Conservation (phyloP, 2,888 invertebrate species). For the Sussaba pulchella region DNA sequence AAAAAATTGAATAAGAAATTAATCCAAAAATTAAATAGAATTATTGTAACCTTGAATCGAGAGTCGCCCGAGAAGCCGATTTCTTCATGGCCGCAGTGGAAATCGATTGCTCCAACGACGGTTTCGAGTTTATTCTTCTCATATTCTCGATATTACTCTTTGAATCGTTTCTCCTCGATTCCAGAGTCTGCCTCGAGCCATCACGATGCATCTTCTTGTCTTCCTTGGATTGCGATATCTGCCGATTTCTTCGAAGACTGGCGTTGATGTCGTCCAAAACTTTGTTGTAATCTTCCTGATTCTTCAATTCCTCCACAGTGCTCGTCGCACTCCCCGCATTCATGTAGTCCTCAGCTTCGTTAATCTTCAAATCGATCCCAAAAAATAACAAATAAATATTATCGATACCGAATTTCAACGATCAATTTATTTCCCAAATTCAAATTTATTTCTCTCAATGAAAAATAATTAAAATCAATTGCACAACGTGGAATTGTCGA, state of each 20-base stretch:
- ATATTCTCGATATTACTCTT: slow-evolving; percentile 69
- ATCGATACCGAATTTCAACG: not conserved
- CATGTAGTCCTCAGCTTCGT: slow-evolving; percentile 66
- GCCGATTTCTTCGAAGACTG: slow-evolving; percentile 71
- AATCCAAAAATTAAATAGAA: no score
- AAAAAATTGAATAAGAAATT: not conserved
- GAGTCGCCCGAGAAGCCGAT: slow-evolving; percentile 74
- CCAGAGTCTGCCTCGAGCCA: slow-evolving; percentile 72
- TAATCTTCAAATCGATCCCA: slow-evolving; percentile 39
- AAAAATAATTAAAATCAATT: no score
- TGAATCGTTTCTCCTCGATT: slow-evolving; percentile 73
- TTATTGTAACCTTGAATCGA: slow-evolving; percentile 79
- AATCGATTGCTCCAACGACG: slow-evolving; percentile 67
- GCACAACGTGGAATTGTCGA: no score
- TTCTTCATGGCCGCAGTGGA: slow-evolving; percentile 68
- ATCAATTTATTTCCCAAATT: slow-evolving; percentile 8
- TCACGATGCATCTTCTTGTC: slow-evolving; percentile 72
- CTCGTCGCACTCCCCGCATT: slow-evolving; percentile 53
- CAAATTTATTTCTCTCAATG: no score
- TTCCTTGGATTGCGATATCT: slow-evolving; percentile 69
- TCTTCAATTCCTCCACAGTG: slow-evolving; percentile 69
- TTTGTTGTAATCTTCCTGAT: slow-evolving; percentile 75
- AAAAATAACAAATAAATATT: not conserved
- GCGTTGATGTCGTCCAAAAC: slow-evolving; percentile 78
- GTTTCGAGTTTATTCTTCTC: slow-evolving; percentile 70